Evolutionary conservation across 2,888 invertebrate species (phyloP), one percentile per base, ranked within the genome.

Genomic region (Heteromurus nitidus): DNA sequence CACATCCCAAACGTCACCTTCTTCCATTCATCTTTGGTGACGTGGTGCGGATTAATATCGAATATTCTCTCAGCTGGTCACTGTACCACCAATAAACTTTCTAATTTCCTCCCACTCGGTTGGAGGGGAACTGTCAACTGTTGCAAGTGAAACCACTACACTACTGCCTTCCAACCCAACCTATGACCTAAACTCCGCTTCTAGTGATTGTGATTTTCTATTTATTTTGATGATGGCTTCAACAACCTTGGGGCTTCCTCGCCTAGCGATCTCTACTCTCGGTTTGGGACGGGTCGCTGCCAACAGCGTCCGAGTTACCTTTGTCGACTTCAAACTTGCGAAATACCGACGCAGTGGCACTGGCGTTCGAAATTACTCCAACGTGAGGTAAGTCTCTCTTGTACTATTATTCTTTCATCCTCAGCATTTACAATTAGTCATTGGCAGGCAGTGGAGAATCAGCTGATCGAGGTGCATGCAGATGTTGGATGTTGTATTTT

Each of bases 381-480:
- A 82, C 42, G 82, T 82, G 22, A 76, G 82, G 82, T 82, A 50
- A 60, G 50, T n/a, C n/a, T n/a, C n/a, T n/a, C n/a, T n/a, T n/a
- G n/a, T n/a, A n/a, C 16, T 55, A 55, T 22, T 55, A 11, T 47
- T 47, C 7, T 11, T n/a, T 47, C 11, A 47, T 9, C 5, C 36
- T 36, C n/a, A n/a, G n/a, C n/a, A 36, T 36, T 36, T 9, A 36
- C 5, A 13, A 9, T 36, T 5, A 36, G 7, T 9, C 5, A 36
- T 5, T 36, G 50, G 50, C 3, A 13, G 50, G n/a, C 18, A 50
- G 13, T 36, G 36, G 13, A 9, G 18, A 50, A 5, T n/a, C 50
- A 47, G 30, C 18, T 11, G 53, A 3, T 47, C 2, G 9, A 2
- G n/a, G 16, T 30, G 18, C 13, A 62, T 30, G 26, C 11, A 24